Evolutionary conservation across 1,140 invertebrate genomes (phyloP).

Genomic region (Elymnias hypermnestra): DNA sequence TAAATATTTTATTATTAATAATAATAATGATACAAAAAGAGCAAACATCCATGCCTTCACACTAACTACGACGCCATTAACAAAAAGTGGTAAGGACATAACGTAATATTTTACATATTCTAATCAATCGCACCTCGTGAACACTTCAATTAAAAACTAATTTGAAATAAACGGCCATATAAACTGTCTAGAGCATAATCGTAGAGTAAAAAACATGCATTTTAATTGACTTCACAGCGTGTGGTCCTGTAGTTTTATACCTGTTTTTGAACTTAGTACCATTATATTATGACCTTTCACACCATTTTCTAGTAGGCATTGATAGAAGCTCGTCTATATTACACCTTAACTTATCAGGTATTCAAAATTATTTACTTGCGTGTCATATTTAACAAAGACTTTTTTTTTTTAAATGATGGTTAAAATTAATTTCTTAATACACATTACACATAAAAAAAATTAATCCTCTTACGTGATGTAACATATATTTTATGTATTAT

Average conservation of each 20-base stretch:
- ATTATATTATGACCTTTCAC: constrained; percentile 6
- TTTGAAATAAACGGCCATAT: constrained; percentile 42
- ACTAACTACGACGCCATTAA: neutral
- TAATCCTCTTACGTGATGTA: too few species aligned
- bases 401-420: too few species aligned
- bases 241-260: constrained; percentile 49
- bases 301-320: neutral
- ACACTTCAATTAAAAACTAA: constrained; percentile 43
- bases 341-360: too few species aligned
- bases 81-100: neutral
- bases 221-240: constrained; percentile 51
- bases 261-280: constrained; percentile 32
- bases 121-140: constrained; percentile 23
- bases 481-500: too few species aligned
- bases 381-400: too few species aligned
- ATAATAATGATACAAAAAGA: too few species aligned
- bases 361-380: too few species aligned
- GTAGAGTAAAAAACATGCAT: constrained; percentile 44
- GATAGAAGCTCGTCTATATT: neutral
- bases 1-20: too few species aligned
- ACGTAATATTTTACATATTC: constrained; percentile 12
- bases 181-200: constrained; percentile 34
- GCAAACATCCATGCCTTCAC: too few species aligned
- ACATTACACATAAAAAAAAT: too few species aligned
- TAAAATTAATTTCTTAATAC: too few species aligned